Conservation (phyloP, 2,113 vertebrate species). For the Chascanopsetta lugubris region DNA sequence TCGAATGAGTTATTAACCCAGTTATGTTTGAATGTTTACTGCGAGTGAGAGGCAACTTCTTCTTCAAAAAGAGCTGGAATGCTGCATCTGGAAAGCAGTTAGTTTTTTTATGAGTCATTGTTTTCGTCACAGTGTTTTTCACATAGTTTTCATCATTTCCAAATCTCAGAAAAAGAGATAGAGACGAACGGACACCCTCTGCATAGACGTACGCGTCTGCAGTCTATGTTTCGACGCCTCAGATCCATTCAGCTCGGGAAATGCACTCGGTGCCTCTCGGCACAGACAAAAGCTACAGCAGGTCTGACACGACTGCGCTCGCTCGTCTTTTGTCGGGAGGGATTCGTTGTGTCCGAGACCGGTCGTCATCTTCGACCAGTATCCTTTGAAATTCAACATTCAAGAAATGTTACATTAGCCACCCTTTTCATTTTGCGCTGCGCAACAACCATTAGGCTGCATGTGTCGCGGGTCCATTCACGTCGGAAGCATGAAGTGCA, state of each 20-base stretch:
- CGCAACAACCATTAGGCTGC: too few relatives aligned
- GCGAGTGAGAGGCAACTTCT: background rate
- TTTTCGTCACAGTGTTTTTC: background rate
- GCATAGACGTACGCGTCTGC: background rate
- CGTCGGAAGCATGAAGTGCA: too few relatives aligned
- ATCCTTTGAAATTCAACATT: too few relatives aligned
- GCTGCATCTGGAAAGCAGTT: background rate
- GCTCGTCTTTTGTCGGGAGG: background rate
- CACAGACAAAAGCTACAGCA: background rate
- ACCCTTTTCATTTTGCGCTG: too few relatives aligned
- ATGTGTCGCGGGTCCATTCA: too few relatives aligned
- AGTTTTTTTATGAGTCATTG: background rate
- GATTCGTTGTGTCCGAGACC: background rate
- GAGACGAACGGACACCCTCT: background rate
- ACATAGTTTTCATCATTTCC: background rate
- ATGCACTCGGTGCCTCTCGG: background rate
- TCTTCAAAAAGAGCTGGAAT: background rate
- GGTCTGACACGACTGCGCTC: background rate
- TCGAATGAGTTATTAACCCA: background rate
- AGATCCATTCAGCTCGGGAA: background rate
- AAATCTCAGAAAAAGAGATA: background rate
- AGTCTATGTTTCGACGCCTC: background rate
- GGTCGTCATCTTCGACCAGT: background rate
- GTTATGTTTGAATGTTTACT: background rate
- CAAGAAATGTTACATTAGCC: too few relatives aligned